Percentiles rank a stretch among this genome's conserved stretches.
Evolutionary conservation across 1,140 invertebrate genomes (phyloP).

Genomic region (Drosophila neocordata): DNA sequence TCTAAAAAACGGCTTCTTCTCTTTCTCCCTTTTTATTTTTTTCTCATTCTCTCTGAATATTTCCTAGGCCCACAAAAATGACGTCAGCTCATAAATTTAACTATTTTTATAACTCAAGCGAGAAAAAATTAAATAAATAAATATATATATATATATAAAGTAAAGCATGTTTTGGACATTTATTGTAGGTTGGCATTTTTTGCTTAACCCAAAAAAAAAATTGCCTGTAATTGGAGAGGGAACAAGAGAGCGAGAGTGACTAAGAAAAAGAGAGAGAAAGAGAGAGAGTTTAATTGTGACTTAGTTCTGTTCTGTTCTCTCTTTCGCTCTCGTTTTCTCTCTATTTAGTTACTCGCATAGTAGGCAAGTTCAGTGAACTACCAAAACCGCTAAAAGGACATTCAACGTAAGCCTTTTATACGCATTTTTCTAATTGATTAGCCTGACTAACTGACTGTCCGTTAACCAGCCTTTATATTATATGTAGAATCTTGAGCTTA

Average conservation of each 20-base stretch:
- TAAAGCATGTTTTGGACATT: slow-evolving; percentile 60
- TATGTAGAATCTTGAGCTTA: slow-evolving; percentile 7
- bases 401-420: slow-evolving; percentile 45
- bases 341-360: slow-evolving; percentile 17
- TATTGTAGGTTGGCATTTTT: slow-evolving; percentile 27
- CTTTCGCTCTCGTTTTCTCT: slow-evolving; percentile 8
- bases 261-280: not conserved
- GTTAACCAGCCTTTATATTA: slow-evolving; percentile 2
- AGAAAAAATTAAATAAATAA: slow-evolving; percentile 15
- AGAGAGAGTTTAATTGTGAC: not conserved
- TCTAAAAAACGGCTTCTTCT: slow-evolving; percentile 16
- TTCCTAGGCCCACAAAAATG: slow-evolving; percentile 56
- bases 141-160: slow-evolving; percentile 31
- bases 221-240: slow-evolving; percentile 7
- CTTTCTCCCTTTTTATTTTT: slow-evolving; percentile 5
- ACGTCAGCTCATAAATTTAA: slow-evolving; percentile 73
- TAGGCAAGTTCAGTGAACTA: slow-evolving; percentile 43
- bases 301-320: not conserved
- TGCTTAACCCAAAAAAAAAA: slow-evolving; percentile 13
- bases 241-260: not conserved
- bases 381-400: slow-evolving; percentile 43
- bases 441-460: slow-evolving; percentile 23
- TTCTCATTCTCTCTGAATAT: slow-evolving; percentile 28
- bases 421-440: slow-evolving; percentile 52
- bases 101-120: slow-evolving; percentile 58